Conservation (phyloP, 2,888 invertebrate species). For the Sepioteuthis lessoniana region DNA sequence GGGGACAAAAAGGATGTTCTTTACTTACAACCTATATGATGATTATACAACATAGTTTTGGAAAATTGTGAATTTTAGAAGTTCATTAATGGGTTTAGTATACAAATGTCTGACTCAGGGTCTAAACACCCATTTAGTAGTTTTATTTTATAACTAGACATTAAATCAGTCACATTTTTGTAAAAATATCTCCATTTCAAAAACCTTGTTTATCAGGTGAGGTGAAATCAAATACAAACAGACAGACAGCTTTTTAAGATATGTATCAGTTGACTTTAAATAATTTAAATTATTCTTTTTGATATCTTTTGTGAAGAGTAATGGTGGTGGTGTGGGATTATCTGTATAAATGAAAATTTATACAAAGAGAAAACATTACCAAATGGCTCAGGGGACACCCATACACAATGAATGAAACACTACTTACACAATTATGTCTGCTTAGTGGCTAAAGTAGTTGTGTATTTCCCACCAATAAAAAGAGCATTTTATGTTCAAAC, state of each 20-base stretch:
- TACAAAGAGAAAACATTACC: too few species aligned
- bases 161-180: not conserved
- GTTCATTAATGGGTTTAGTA: not conserved
- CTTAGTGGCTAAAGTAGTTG: too few species aligned
- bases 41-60: not conserved
- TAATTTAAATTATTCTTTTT: not conserved
- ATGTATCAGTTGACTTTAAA: not conserved
- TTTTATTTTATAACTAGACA: not conserved
- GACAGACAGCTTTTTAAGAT: not conserved
- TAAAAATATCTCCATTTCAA: not conserved
- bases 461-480: too few species aligned
- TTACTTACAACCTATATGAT: too few species aligned
- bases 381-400: too few species aligned
- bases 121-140: not conserved
- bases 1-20: too few species aligned
- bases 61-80: not conserved
- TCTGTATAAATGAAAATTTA: too few species aligned
- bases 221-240: not conserved
- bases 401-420: too few species aligned
- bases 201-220: not conserved
- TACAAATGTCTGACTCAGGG: not conserved
- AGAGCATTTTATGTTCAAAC: too few species aligned
- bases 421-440: too few species aligned
- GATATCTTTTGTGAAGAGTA: too few species aligned
- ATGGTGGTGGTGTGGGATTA: too few species aligned